A percentile compares a stretch with the other conserved stretches of the same genome.
Evolutionary conservation across 2,797 vertebrate genomes (phyloP).

Genomic region (Chiloscyllium punctatum): DNA sequence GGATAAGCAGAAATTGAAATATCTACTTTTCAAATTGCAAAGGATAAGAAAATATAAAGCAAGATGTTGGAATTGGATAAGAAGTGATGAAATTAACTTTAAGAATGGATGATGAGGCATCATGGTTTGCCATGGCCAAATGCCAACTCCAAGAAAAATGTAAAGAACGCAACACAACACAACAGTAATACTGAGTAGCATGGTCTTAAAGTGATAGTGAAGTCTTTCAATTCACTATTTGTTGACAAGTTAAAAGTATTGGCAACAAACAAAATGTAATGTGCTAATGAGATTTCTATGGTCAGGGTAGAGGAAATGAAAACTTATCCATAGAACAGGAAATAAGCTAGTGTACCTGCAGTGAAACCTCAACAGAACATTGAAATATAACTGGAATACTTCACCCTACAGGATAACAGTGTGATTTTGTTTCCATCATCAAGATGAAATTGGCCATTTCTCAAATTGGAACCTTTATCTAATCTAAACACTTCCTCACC

Average conservation of each 20-base stretch:
- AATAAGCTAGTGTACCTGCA: neutral
- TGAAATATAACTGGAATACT: neutral
- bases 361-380: neutral
- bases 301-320: neutral
- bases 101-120: neutral
- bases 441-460: neutral
- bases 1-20: neutral
- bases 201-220: neutral
- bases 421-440: neutral
- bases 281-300: neutral
- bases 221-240: neutral
- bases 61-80: neutral
- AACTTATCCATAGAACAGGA: neutral
- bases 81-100: neutral
- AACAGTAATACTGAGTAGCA: neutral
- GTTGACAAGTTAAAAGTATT: neutral
- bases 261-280: neutral
- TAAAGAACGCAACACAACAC: neutral
- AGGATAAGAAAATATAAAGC: neutral
- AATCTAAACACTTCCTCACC: neutral
- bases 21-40: neutral
- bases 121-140: neutral
- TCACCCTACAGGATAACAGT: neutral
- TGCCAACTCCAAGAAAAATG: neutral
- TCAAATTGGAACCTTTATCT: neutral